Percentiles rank a stretch among this genome's conserved stretches.
These are phyloP conservation scores for Patiria pectinifera DNA, from an alignment of 53 echinoderm and acorn worm species.

Conservation along the genomic window DNA sequence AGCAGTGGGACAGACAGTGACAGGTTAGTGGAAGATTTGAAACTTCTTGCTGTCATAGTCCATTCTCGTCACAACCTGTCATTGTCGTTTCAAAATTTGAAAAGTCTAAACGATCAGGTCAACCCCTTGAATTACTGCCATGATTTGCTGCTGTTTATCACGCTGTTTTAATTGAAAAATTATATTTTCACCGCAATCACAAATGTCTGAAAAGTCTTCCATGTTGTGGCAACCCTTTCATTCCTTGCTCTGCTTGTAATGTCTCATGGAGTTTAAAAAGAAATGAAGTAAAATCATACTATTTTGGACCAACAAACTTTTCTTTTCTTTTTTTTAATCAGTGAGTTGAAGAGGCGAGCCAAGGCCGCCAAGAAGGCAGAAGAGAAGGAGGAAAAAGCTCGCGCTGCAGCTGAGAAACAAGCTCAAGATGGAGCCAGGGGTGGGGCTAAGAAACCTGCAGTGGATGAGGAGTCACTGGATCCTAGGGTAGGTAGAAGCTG, in stretches of 20 bases:
- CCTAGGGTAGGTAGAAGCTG: conserved; percentile 74
- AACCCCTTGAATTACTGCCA: too few species aligned
- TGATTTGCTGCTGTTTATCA: too few species aligned
- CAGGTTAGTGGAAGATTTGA: conserved; percentile 40
- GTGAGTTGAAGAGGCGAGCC: conserved; percentile 95
- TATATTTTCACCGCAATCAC: not conserved
- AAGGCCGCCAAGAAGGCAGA: conserved; percentile 98
- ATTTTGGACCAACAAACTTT: not conserved
- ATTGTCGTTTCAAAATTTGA: not conserved
- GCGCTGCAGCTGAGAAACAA: conserved; percentile 70
- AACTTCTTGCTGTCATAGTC: not conserved
- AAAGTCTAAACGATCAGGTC: too few species aligned
- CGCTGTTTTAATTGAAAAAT: too few species aligned
- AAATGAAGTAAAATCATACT: too few species aligned
- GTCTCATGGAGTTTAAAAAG: not conserved
- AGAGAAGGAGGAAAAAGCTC: conserved; percentile 94
- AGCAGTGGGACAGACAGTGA: conserved; percentile 24
- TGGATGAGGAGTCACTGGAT: conserved; percentile 91
- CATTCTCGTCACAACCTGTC: not conserved
- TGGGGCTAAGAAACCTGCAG: conserved; percentile 68
- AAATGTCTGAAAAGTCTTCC: not conserved
- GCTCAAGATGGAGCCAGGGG: conserved; percentile 30
- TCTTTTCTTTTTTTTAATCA: not conserved
- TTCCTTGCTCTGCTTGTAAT: conserved; percentile 30
- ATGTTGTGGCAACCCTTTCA: not conserved